phyloP scores from a whole-genome alignment of 2,888 invertebrate species.

The Scaptomyza tumidula region DNA sequence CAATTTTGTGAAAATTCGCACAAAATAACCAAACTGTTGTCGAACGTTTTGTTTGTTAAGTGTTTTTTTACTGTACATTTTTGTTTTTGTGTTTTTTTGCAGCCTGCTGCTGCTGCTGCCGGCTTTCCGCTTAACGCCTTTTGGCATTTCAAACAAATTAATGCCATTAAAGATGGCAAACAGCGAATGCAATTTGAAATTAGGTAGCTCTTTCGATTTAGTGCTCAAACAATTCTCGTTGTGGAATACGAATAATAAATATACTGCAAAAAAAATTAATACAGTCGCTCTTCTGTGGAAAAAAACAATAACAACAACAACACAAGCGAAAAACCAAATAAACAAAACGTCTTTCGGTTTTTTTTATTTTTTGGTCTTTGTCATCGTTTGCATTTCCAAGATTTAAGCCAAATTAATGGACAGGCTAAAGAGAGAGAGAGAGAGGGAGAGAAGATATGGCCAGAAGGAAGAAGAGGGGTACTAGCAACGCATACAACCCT shows the following conservation, averaged over 20 bases:
- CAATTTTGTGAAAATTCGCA: slow-evolving; percentile 69
- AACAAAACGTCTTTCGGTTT: slow-evolving; percentile 55
- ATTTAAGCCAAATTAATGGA: slow-evolving; percentile 76
- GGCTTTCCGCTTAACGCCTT: slow-evolving; percentile 51
- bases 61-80: not conserved
- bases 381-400: slow-evolving; percentile 50
- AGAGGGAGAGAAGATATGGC: not conserved
- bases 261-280: not conserved
- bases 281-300: slow-evolving; percentile 6
- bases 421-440: slow-evolving; percentile 39
- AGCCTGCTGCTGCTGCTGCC: slow-evolving; percentile 14
- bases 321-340: slow-evolving; percentile 53
- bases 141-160: slow-evolving; percentile 61
- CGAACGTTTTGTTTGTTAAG: slow-evolving; percentile 2
- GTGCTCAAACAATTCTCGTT: slow-evolving; percentile 33
- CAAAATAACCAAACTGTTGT: slow-evolving; percentile 66
- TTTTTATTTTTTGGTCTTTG: slow-evolving; percentile 31
- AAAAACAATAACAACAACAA: slow-evolving; percentile 8
- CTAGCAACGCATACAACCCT: not conserved
- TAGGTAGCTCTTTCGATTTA: slow-evolving; percentile 59
- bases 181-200: slow-evolving; percentile 61
- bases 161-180: slow-evolving; percentile 51
- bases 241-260: slow-evolving; percentile 13
- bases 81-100: not conserved
- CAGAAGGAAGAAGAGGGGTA: not conserved